Base-by-base conservation (phyloP, 2,888 invertebrate genomes). In the Embidobia sp. region DNA sequence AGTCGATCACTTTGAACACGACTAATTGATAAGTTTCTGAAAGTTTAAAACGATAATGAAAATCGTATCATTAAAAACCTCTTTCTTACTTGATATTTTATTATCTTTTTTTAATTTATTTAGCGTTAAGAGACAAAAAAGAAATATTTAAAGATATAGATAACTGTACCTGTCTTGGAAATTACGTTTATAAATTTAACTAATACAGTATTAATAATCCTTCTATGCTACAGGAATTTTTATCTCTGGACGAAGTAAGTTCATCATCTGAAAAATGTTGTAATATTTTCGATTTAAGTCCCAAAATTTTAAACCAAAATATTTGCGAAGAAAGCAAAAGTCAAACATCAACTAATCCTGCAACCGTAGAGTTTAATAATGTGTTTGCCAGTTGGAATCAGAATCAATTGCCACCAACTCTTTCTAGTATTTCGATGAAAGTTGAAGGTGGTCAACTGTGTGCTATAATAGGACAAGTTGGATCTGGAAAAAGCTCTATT, bases 381-480 rank as follows among this genome's bases (percentile, higher is more conserved):
- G 85, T 84, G 1, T 88, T 82, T 10, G 86, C 85, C 4, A 90
- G 87, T 49, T 89, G 89, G 89, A 48, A 29, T 15, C 3, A 6
- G 5, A 16, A 11, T n/a, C 80, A 83, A 18, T 63, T 88, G 13
- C 88, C 88, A 0, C 88, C 88, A 6, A 90, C 91, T 0, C 81
- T 92, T 26, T 88, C 88, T 44, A 87, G 91, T 66, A 84, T 92
- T 7, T 90, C 88, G 29, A 73, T 92, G 35, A 84, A 84, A 7
- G 84, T 92, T 5, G 78, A 83, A 2, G 80, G 89, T 0, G 91
- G 91, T 0, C 79, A 90, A 63, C 80, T 92, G 13, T 89, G 91
- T 22, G 92, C 92, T 0, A 85, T 94, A 1, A 92, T 94, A 22
- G 95, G 94, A 7, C 91, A 92, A 1, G 94, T 94, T 0, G 95